Base-by-base conservation (phyloP, 2,888 invertebrate genomes). In the Oscheius sp. region DNA sequence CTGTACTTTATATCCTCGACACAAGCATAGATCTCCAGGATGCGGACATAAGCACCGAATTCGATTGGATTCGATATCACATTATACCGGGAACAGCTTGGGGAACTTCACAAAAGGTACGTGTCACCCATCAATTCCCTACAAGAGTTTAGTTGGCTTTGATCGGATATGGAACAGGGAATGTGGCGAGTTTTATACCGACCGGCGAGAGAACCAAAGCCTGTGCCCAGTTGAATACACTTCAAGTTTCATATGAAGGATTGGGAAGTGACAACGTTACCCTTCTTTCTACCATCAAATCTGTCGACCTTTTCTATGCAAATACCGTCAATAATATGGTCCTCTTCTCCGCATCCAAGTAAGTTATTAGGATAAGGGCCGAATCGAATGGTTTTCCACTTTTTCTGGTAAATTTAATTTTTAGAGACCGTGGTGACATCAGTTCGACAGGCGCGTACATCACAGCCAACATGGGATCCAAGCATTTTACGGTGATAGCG, bases 71-170 rank as follows among this genome's bases (percentile, higher is more conserved):
- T 16, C 49, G 66, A 49, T 25, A 66, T 16, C 49, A 66, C 21
- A 66, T 66, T n/a, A n/a, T 66, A 12, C 66, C 66, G 7, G 66
- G 66, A 29, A 66, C 66, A 1, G 66, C 66, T 18, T 66, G 49
- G 49, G 66, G 66, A 66, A 66, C 66, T 25, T 25, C 27, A 1
- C 66, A 66, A 16, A 35, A 35, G 35, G 35, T 35, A 35, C 35
- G 9, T 3, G 35, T 35, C 5, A 9, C 35, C 35, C 3, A 9
- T 9, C 35, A 9, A 35, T 9, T 35, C 3, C 35, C n/a, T n/a
- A n/a, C n/a, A n/a, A 9, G 35, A 6, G 35, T 35, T 35, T 23
- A 55, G 21, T 25, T 55, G 23, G 55, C 55, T 55, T 23, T 55
- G 13, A 25, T 55, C 18, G 2, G 5, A 3, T 55, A 55, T 23